Conservation (phyloP, 2,888 invertebrate genomes). For the Cacoxenus indagator region DNA sequence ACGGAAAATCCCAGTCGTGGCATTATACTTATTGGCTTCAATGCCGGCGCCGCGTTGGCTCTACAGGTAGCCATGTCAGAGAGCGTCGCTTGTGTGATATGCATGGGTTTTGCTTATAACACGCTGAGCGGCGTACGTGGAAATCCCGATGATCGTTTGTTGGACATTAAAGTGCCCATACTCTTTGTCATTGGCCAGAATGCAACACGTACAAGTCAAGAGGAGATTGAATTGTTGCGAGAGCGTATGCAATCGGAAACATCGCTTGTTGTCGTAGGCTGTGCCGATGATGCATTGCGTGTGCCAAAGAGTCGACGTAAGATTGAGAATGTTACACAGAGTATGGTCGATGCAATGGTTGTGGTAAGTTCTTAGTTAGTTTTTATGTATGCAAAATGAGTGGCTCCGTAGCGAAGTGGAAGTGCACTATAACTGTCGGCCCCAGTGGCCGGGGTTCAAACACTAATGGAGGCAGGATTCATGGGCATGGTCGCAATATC, state of each 20-base stretch:
- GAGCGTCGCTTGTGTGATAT: constrained; percentile 80
- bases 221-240: constrained; percentile 83
- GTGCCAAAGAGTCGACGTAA: constrained; percentile 79
- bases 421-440: too few relatives aligned
- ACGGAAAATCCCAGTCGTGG: constrained; percentile 78
- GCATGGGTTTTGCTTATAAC: constrained; percentile 82
- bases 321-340: constrained; percentile 83
- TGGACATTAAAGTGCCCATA: constrained; percentile 81
- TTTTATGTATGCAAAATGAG: too few relatives aligned
- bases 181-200: constrained; percentile 86
- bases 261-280: constrained; percentile 82
- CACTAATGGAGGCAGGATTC: too few relatives aligned
- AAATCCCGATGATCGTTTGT: constrained; percentile 80
- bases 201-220: constrained; percentile 76
- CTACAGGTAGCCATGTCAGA: constrained; percentile 82
- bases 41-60: constrained; percentile 82
- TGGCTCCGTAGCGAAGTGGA: too few relatives aligned
- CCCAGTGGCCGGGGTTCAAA: too few relatives aligned
- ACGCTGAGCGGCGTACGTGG: constrained; percentile 82
- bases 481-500: too few relatives aligned
- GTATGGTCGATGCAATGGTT: constrained; percentile 83
- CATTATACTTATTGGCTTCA: constrained; percentile 83
- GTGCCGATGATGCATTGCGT: constrained; percentile 82
- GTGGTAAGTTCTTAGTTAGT: constrained; percentile 71
- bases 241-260: constrained; percentile 84